Evolutionary conservation across 1,140 invertebrate species (phyloP).

Genomic region (Proctacanthus coquilletti): DNA sequence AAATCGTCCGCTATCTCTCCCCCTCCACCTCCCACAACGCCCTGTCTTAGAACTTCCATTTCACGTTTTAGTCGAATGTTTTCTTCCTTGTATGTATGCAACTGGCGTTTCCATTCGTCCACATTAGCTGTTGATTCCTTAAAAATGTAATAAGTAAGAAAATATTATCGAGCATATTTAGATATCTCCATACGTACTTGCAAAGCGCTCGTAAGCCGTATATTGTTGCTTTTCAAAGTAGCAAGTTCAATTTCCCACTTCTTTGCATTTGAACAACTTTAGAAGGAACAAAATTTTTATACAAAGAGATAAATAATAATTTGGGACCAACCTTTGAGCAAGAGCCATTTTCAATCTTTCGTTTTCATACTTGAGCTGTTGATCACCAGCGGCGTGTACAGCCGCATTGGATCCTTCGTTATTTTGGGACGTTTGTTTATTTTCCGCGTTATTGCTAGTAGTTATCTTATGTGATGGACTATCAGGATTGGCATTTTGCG

Average conservation of each 20-base stretch:
- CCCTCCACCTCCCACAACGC: slow-evolving; percentile 11
- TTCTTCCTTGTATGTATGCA: slow-evolving; percentile 92
- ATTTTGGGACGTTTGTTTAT: slow-evolving; percentile 1
- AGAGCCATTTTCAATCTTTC: slow-evolving; percentile 88
- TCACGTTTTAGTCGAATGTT: slow-evolving; percentile 67
- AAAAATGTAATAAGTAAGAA: not conserved
- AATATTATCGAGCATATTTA: not conserved
- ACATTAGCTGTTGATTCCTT: slow-evolving; percentile 90
- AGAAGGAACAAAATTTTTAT: slow-evolving; percentile 12
- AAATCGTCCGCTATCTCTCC: slow-evolving; percentile 23
- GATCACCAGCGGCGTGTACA: slow-evolving; percentile 42
- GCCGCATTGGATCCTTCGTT: slow-evolving; percentile 18
- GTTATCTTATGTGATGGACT: slow-evolving; percentile 28
- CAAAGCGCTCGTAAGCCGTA: slow-evolving; percentile 81
- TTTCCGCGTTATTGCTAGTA: slow-evolving; percentile 2
- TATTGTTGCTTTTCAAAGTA: slow-evolving; percentile 92
- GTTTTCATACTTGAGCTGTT: slow-evolving; percentile 94
- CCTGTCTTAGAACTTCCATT: slow-evolving; percentile 21
- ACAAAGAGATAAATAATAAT: too few relatives aligned
- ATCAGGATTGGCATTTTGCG: slow-evolving; percentile 29
- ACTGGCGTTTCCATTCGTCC: slow-evolving; percentile 94
- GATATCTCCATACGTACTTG: slow-evolving; percentile 35
- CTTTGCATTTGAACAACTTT: slow-evolving; percentile 88
- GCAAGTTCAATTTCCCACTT: slow-evolving; percentile 97
- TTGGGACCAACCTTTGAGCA: slow-evolving; percentile 84